Conservation (phyloP, 2,888 invertebrate genomes). For the Brenthis hecate region DNA sequence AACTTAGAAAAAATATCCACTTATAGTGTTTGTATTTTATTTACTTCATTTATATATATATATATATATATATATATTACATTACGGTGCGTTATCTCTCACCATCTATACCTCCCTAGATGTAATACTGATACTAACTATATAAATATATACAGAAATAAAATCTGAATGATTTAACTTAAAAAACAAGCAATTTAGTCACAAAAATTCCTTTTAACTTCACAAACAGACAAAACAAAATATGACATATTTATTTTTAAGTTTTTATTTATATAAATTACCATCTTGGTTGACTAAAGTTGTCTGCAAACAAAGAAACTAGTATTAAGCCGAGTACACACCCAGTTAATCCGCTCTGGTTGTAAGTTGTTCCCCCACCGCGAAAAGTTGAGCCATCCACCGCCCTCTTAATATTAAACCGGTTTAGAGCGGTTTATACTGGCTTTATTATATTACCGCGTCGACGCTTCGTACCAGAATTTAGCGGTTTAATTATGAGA, state of each 20-base stretch:
- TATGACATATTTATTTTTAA: neutral
- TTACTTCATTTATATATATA: too few species aligned
- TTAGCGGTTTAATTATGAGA: constrained; percentile 65
- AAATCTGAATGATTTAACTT: too few species aligned
- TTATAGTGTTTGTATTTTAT: too few species aligned
- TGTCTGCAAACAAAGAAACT: constrained; percentile 62
- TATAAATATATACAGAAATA: too few species aligned
- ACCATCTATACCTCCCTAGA: too few species aligned
- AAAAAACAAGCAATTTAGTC: too few species aligned
- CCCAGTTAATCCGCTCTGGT: constrained; percentile 60
- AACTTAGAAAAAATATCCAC: too few species aligned
- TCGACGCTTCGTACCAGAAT: constrained; percentile 60
- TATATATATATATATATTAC: too few species aligned
- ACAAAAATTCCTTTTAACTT: too few species aligned
- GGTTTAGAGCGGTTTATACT: constrained; percentile 73
- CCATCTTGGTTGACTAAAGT: constrained; percentile 20
- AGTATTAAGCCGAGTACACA: constrained; percentile 59
- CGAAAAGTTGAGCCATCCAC: constrained; percentile 65
- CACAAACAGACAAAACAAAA: too few species aligned
- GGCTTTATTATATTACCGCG: constrained; percentile 79
- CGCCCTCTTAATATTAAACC: constrained; percentile 74
- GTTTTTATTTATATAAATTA: neutral
- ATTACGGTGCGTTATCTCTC: too few species aligned
- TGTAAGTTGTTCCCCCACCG: constrained; percentile 60
- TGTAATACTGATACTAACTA: too few species aligned